Evolutionary conservation across 2,888 invertebrate species (phyloP).

Genomic region (Ectobius pallidus): DNA sequence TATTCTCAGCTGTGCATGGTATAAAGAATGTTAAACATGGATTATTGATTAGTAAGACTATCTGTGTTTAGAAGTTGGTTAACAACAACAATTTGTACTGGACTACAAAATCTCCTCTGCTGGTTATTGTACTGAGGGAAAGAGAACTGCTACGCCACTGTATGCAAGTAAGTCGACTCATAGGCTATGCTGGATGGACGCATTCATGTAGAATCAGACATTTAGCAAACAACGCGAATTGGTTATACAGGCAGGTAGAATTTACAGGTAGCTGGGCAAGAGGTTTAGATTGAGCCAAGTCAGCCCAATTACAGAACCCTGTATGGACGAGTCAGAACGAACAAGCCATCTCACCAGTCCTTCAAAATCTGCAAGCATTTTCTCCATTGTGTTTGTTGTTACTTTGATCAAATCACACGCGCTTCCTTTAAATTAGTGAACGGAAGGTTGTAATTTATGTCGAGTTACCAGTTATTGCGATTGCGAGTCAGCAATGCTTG

Average conservation of each 20-base stretch:
- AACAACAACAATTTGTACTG: too few relatives aligned
- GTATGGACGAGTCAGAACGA: background rate
- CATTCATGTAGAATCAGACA: slow-evolving; percentile 39
- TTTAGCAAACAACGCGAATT: slow-evolving; percentile 40
- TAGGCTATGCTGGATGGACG: slow-evolving; percentile 4
- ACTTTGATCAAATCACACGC: background rate
- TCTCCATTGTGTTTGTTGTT: background rate
- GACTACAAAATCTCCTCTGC: too few relatives aligned
- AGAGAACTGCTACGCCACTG: too few relatives aligned
- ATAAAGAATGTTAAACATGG: too few relatives aligned
- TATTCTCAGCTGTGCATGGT: too few relatives aligned
- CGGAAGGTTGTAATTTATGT: too few relatives aligned
- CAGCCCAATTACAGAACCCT: slow-evolving; percentile 7
- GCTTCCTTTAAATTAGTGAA: too few relatives aligned
- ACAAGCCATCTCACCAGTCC: background rate
- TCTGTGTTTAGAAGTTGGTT: too few relatives aligned
- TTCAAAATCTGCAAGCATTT: background rate
- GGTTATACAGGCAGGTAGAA: slow-evolving; percentile 30
- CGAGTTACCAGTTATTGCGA: too few relatives aligned
- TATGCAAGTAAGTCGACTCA: background rate
- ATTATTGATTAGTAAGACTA: too few relatives aligned
- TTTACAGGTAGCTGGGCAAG: slow-evolving; percentile 21
- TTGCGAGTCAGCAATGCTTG: too few relatives aligned
- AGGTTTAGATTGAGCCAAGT: slow-evolving; percentile 6
- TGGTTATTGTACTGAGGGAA: too few relatives aligned